Conservation (phyloP, 2,797 vertebrate genomes). For the Nannoperca obscura region DNA sequence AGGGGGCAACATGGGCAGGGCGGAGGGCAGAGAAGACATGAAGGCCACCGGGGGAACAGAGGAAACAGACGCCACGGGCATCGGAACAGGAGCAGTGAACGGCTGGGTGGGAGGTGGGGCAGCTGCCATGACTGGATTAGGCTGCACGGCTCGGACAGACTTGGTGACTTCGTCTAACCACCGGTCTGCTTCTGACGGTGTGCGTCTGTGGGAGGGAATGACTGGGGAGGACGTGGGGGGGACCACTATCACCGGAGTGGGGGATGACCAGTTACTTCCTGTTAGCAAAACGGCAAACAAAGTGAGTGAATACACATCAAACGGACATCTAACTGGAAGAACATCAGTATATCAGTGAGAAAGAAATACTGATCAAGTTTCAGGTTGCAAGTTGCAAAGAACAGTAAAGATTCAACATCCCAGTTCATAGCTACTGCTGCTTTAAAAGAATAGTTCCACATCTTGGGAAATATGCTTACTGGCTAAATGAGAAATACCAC, state of each 20-base stretch:
- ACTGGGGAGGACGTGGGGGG: conserved; percentile 76
- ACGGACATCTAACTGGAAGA: background rate
- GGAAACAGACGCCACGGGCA: conserved; percentile 77
- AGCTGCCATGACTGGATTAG: conserved; percentile 58
- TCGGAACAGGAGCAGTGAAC: conserved; percentile 68
- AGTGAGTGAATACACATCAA: background rate
- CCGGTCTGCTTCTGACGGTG: conserved; percentile 96
- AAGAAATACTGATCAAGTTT: background rate
- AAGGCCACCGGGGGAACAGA: conserved; percentile 85
- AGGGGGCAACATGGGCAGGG: conserved; percentile 89
- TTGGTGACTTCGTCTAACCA: conserved; percentile 98
- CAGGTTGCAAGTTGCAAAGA: background rate
- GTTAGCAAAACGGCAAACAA: conserved; percentile 21
- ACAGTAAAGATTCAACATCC: background rate
- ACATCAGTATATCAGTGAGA: background rate
- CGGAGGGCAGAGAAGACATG: conserved; percentile 84
- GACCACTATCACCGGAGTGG: conserved; percentile 69
- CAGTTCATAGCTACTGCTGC: background rate
- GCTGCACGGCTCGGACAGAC: conserved; percentile 89
- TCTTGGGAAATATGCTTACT: background rate
- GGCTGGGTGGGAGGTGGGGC: conserved; percentile 56
- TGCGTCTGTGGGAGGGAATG: conserved; percentile 90
- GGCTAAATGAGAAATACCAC: background rate
- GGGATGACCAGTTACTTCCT: conserved; percentile 87
- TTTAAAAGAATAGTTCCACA: background rate